Conservation (phyloP, 2,113 vertebrate genomes). For the Urocolius indicus region DNA sequence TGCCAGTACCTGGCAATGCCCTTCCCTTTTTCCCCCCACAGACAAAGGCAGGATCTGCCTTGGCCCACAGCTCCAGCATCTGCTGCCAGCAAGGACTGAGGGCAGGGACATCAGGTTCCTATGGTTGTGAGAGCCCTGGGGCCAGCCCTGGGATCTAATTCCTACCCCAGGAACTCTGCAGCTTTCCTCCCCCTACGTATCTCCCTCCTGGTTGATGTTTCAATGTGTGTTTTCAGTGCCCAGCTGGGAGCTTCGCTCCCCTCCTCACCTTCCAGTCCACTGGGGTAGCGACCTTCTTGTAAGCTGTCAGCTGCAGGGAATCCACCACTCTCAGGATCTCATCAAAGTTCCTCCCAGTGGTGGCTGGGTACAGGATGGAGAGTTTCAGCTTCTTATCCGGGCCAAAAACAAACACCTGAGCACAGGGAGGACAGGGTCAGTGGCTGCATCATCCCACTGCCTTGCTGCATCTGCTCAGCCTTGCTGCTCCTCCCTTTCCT, state of each 20-base stretch:
- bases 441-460: not conserved
- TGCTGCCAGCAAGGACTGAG: not conserved
- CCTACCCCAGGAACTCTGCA: not conserved
- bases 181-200: not conserved
- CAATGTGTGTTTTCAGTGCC: not conserved
- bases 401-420: conserved; percentile 93
- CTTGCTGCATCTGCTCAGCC: not conserved
- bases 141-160: not conserved
- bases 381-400: conserved; percentile 97
- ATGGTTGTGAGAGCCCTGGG: not conserved
- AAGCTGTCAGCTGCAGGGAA: conserved; percentile 93
- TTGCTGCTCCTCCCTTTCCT: not conserved
- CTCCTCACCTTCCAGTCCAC: conserved; percentile 96
- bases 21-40: not conserved
- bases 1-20: not conserved
- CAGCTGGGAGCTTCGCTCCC: not conserved
- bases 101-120: not conserved
- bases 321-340: conserved; percentile 92
- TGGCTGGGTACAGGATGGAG: conserved; percentile 96
- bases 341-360: conserved; percentile 95
- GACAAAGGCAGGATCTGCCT: not conserved
- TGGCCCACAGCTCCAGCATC: not conserved
- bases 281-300: conserved; percentile 93
- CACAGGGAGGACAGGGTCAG: not conserved
- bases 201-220: not conserved